A percentile compares a stretch with the other conserved stretches of the same genome.
These are phyloP conservation scores for Hycleus cichorii DNA, from an alignment of 1,140 invertebrate species.

Conservation along the genomic window DNA sequence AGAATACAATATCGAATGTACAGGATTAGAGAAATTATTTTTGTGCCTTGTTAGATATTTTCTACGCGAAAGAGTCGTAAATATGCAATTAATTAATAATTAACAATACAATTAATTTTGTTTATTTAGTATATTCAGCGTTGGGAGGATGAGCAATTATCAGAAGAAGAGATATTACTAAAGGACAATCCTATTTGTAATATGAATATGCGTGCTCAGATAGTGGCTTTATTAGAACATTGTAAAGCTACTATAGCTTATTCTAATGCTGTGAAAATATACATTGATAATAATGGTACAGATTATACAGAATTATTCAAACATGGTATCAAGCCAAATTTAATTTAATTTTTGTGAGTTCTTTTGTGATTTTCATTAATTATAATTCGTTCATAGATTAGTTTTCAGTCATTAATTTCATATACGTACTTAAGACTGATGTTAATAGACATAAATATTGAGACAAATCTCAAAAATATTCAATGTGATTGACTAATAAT, in stretches of 20 bases:
- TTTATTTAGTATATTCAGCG: no score
- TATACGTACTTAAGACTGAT: no score
- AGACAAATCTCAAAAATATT: no score
- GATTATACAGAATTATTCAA: constrained; percentile 1
- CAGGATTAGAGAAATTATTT: constrained; percentile 5
- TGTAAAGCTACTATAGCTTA: constrained; percentile 1
- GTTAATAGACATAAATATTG: no score
- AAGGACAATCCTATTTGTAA: constrained; percentile 8
- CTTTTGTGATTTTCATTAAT: no score
- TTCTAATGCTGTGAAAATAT: constrained; percentile 5
- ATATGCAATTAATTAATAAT: not conserved
- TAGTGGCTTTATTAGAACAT: constrained; percentile 2
- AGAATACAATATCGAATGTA: not conserved
- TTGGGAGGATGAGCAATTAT: no score
- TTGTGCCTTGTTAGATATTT: constrained; percentile 5
- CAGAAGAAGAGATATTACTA: not conserved
- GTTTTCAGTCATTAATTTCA: no score
- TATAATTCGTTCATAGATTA: no score
- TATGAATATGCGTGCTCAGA: not conserved
- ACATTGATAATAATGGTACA: not conserved
- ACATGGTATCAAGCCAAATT: constrained; percentile 1
- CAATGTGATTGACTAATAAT: no score
- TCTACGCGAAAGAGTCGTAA: constrained; percentile 1
- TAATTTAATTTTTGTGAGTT: not conserved
- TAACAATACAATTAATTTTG: no score